Evolutionary conservation across 1,140 invertebrate genomes (phyloP), one percentile per base, ranked within the genome.

Genomic region (Homarus americanus): DNA sequence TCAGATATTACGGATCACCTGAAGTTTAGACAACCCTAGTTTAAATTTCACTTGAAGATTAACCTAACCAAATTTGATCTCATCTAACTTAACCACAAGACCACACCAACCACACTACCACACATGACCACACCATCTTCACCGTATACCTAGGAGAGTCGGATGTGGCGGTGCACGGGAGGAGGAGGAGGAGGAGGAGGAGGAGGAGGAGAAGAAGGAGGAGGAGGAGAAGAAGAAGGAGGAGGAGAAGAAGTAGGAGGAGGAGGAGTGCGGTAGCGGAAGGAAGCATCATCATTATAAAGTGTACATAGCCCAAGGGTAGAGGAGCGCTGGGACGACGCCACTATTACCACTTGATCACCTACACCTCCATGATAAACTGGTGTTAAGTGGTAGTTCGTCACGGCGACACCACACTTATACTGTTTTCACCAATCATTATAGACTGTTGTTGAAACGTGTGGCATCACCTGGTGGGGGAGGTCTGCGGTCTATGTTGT

Each of bases 361-460:
- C 28, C 24, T 12, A 20, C 73, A 38, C 12, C 28, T 20, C 20
- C 72, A 82, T 76, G 83, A 86, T 86, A 41, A 41, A 76, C 69
- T 53, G 72, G 66, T 12, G 28, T 40, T 76, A 76, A 86, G 83
- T 86, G 83, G 63, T 24, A 69, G 72, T 75, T 63, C 69, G 69
- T 86, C 69, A 72, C 38, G 63, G 69, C 82, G 82, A 84, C 82
- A 84, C 82, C 53, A 36, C 82, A 63, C 53, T 69, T 83, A 66
- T 58, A 80, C 53, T 80, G 78, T 40, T 80, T n/a, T 41, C 41
- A 24, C 78, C 41, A 5, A 53, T 34, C 12, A 17, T 53, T 53
- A 53, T 53, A 49, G 41, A 53, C 53, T 49, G 32, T 53, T 34
- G 41, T 53, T 34, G 41, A 80, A 80, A 53, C 32, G 78, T 80